These are phyloP conservation scores for Xenops minutus DNA, from an alignment of 2,797 vertebrate species.

Conservation along the genomic window DNA sequence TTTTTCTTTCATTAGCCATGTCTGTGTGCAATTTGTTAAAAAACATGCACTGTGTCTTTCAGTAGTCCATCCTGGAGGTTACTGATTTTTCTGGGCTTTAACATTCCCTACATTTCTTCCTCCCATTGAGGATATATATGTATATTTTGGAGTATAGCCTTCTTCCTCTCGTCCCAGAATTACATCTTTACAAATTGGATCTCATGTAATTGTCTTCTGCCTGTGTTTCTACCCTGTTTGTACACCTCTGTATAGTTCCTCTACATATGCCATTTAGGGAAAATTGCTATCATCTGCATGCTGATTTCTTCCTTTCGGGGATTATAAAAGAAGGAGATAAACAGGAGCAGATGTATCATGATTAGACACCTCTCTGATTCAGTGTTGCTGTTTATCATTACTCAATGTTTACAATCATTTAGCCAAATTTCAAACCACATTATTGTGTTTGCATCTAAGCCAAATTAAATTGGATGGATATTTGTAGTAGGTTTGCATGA, in stretches of 20 bases:
- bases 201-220: background rate
- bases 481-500: background rate
- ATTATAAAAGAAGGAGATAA: background rate
- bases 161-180: background rate
- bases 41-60: background rate
- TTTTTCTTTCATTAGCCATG: background rate
- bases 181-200: background rate
- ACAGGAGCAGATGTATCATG: background rate
- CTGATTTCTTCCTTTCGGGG: background rate
- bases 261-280: background rate
- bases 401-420: conserved; percentile 6
- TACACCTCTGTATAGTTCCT: background rate
- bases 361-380: conserved; percentile 13
- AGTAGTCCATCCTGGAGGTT: background rate
- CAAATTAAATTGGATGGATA: background rate
- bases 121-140: background rate
- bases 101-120: background rate
- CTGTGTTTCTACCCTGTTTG: background rate
- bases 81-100: background rate
- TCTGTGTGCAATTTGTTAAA: background rate
- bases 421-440: background rate
- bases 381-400: background rate
- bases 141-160: background rate
- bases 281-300: background rate
- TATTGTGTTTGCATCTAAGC: background rate